Percentiles rank a stretch among this genome's conserved stretches.
Evolutionary conservation across 2,797 vertebrate genomes (phyloP).

Genomic region (Pseudochirops corinnae): DNA sequence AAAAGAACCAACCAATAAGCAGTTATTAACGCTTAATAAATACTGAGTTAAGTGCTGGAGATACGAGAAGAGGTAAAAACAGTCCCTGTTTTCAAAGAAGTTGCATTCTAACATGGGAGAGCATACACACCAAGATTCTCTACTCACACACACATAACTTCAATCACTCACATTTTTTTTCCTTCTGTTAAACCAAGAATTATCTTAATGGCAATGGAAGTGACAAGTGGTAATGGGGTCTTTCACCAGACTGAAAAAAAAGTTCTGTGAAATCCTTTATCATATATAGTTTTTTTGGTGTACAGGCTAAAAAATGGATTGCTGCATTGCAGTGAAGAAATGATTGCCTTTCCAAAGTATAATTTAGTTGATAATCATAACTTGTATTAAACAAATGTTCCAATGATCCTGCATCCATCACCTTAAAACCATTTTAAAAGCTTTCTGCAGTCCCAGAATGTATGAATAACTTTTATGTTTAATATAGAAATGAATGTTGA

Average conservation of each 20-base stretch:
- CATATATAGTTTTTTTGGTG: conserved; percentile 32
- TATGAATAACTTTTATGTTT: conserved; percentile 75
- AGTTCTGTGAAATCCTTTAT: conserved; percentile 60
- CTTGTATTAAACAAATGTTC: conserved; percentile 71
- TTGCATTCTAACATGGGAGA: not conserved
- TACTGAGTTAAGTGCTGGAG: not conserved
- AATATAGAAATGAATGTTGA: conserved; percentile 78
- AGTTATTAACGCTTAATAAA: not conserved
- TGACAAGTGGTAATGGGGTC: conserved; percentile 43
- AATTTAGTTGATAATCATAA: conserved; percentile 70
- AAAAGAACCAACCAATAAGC: not conserved
- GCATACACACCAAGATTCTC: not conserved
- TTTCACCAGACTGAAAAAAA: conserved; percentile 61
- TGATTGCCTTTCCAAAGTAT: conserved; percentile 59
- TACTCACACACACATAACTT: not conserved
- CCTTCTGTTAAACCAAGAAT: conserved; percentile 46
- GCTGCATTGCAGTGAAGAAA: conserved; percentile 62
- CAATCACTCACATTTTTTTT: conserved; percentile 2
- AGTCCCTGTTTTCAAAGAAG: not conserved
- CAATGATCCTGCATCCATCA: conserved; percentile 70
- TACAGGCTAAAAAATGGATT: conserved; percentile 53
- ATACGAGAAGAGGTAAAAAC: not conserved
- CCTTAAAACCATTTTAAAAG: conserved; percentile 71
- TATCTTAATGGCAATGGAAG: conserved; percentile 39
- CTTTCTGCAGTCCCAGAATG: conserved; percentile 74